These are phyloP conservation scores for Holothuria glaberrima DNA, from an alignment of 35 echinoderm and acorn worm species.

Conservation along the genomic window DNA sequence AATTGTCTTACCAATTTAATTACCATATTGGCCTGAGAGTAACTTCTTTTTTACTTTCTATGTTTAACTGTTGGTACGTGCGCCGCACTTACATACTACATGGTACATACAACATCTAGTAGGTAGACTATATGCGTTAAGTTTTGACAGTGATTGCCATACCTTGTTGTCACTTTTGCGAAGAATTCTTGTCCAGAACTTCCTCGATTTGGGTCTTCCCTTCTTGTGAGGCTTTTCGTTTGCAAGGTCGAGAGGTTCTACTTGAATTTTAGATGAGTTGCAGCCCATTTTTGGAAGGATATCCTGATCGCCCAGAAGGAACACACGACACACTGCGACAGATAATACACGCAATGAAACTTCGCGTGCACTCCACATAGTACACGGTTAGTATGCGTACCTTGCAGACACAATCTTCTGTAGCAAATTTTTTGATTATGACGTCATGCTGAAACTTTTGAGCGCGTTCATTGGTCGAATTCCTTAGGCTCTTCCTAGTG, in stretches of 20 bases:
- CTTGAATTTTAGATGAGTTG: neutral
- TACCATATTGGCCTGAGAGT: no score
- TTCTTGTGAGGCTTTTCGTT: slow-evolving; percentile 23
- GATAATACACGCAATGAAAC: neutral
- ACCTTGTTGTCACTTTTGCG: slow-evolving; percentile 7
- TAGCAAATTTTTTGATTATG: neutral
- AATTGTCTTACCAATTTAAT: no score
- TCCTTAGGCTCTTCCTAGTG: neutral
- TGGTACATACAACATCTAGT: no score
- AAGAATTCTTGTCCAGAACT: slow-evolving; percentile 19
- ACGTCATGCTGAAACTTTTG: slow-evolving; percentile 35
- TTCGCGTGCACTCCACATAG: no score
- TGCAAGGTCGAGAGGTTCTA: neutral
- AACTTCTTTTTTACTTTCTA: no score
- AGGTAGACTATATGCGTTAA: no score
- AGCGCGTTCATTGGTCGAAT: neutral
- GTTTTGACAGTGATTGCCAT: neutral
- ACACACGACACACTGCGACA: neutral
- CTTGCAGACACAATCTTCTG: neutral
- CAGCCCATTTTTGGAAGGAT: slow-evolving; percentile 15
- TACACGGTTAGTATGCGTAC: neutral
- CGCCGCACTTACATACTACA: no score
- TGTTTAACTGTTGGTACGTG: no score
- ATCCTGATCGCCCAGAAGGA: neutral
- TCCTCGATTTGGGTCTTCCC: slow-evolving; percentile 1